A percentile compares a stretch with the other conserved stretches of the same genome.
Conservation (phyloP, 2,888 invertebrate genomes). For the Gymnosoma rotundatum region DNA sequence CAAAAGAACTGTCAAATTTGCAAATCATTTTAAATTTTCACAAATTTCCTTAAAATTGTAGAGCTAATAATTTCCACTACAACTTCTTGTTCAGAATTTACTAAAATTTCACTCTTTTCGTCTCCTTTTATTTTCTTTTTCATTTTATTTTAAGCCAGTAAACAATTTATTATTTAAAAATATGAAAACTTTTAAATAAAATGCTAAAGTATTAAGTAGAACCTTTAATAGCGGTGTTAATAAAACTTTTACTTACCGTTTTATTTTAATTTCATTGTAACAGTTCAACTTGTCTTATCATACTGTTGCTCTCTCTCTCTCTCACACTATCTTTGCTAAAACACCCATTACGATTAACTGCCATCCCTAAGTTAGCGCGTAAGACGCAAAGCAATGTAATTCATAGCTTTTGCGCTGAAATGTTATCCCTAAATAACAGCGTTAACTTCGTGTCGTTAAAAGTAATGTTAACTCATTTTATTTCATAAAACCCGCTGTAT, state of each 20-base stretch:
- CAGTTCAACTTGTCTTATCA: conserved; percentile 10
- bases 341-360: conserved; percentile 18
- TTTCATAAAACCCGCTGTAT: too few relatives aligned
- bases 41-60: too few relatives aligned
- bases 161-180: conserved; percentile 48
- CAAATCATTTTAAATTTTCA: too few relatives aligned
- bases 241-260: conserved; percentile 52
- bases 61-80: too few relatives aligned
- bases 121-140: neutral
- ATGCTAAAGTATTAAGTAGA: conserved; percentile 14
- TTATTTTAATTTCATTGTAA: conserved; percentile 46
- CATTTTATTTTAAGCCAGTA: conserved; percentile 34
- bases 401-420: too few relatives aligned
- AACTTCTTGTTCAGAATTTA: neutral
- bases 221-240: conserved; percentile 56
- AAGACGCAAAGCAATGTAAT: too few relatives aligned
- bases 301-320: neutral
- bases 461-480: too few relatives aligned
- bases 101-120: neutral
- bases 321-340: neutral
- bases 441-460: too few relatives aligned
- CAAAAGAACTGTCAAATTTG: too few relatives aligned
- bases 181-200: neutral
- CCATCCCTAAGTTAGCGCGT: too few relatives aligned
- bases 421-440: too few relatives aligned